Percentiles rank a stretch among this genome's conserved stretches.
These are phyloP conservation scores for Ormyrus pomaceus DNA, from an alignment of 2,888 invertebrate species.

Conservation along the genomic window DNA sequence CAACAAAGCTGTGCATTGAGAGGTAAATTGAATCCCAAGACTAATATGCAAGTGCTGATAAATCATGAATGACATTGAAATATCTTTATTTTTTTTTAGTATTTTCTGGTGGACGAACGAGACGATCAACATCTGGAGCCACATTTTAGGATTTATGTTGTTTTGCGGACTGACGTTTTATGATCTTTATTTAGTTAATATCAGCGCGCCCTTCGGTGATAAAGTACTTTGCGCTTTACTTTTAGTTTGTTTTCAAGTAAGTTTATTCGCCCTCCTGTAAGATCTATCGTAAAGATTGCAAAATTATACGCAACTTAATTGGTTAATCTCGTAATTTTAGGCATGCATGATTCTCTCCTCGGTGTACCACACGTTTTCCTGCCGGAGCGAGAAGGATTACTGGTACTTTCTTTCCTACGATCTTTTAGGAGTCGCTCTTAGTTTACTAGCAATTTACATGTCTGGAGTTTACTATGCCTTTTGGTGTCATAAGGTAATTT, in stretches of 20 bases:
- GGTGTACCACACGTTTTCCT: slow-evolving; percentile 95
- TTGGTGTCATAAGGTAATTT: slow-evolving; percentile 93
- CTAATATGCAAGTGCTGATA: not conserved
- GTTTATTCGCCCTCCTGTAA: slow-evolving; percentile 16
- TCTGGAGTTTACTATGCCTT: slow-evolving; percentile 98
- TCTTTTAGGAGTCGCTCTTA: slow-evolving; percentile 94
- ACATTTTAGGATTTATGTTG: slow-evolving; percentile 90
- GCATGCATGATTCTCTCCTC: slow-evolving; percentile 95
- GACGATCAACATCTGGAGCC: slow-evolving; percentile 98
- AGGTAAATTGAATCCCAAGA: slow-evolving; percentile 79
- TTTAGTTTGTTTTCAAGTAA: slow-evolving; percentile 92
- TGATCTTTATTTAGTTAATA: slow-evolving; percentile 87
- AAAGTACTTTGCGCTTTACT: slow-evolving; percentile 90
- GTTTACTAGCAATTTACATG: slow-evolving; percentile 94
- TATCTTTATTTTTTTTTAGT: slow-evolving; percentile 77
- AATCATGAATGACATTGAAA: too few relatives aligned
- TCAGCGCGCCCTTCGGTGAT: slow-evolving; percentile 87
- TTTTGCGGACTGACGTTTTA: slow-evolving; percentile 90
- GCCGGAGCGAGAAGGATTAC: slow-evolving; percentile 91
- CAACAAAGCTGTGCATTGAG: slow-evolving; percentile 90
- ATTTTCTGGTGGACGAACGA: slow-evolving; percentile 98
- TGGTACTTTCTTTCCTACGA: slow-evolving; percentile 92
- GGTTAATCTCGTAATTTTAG: slow-evolving; percentile 77
- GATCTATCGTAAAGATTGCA: not conserved
- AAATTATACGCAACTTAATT: not conserved